Evolutionary conservation across 2,797 vertebrate genomes (phyloP).

Genomic region (Squalus acanthias): DNA sequence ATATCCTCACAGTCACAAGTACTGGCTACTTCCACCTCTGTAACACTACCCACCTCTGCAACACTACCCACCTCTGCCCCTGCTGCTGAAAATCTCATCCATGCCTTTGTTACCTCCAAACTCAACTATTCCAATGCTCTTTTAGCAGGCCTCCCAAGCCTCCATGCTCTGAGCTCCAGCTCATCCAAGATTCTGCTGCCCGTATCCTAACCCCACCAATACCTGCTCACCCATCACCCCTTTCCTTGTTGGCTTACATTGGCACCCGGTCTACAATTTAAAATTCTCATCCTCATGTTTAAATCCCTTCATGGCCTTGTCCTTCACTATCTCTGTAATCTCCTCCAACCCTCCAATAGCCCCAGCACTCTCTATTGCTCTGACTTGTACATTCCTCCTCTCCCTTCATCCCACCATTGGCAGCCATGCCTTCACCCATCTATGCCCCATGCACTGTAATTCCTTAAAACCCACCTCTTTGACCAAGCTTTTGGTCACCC

Average conservation of each 20-base stretch:
- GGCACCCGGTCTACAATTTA: background rate
- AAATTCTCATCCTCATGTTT: background rate
- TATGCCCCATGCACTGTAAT: background rate
- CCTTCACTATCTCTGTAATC: background rate
- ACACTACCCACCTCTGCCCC: background rate
- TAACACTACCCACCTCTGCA: background rate
- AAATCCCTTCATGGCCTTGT: background rate
- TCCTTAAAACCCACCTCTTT: background rate
- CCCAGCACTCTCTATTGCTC: background rate
- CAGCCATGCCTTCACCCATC: background rate
- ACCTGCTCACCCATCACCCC: background rate
- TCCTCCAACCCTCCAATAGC: background rate
- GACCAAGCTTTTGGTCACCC: background rate
- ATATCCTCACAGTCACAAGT: background rate
- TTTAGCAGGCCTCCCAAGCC: background rate
- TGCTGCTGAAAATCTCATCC: background rate
- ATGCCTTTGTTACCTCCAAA: background rate
- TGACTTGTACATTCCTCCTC: background rate
- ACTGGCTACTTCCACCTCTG: background rate
- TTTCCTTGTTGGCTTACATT: background rate
- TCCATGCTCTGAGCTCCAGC: background rate
- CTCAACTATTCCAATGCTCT: background rate
- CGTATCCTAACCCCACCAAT: background rate
- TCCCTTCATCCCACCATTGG: background rate
- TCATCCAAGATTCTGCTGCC: background rate